Conservation (phyloP, 23 tunicate species). For the Halocynthia roretzi region DNA sequence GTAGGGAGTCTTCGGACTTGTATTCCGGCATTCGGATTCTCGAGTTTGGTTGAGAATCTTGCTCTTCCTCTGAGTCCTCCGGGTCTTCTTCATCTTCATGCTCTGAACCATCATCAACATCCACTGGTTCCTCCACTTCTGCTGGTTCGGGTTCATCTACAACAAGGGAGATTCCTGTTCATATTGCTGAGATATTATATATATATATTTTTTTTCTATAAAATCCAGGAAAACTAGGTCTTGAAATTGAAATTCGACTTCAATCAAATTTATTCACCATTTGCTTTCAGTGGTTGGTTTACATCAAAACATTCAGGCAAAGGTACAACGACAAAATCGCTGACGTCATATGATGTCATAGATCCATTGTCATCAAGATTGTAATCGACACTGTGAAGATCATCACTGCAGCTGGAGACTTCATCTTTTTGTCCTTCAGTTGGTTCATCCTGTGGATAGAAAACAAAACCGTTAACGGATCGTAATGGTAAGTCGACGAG, state of each 20-base stretch:
- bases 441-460: background rate
- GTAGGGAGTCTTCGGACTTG: background rate
- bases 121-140: background rate
- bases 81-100: background rate
- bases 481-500: too few relatives aligned
- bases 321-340: slow-evolving; percentile 80
- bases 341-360: slow-evolving; percentile 19
- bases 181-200: slow-evolving; percentile 8
- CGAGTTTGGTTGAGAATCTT: background rate
- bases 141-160: background rate
- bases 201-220: too few relatives aligned
- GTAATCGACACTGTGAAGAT: slow-evolving; percentile 25
- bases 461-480: too few relatives aligned
- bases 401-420: slow-evolving; percentile 8
- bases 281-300: slow-evolving; percentile 37
- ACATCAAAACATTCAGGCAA: slow-evolving; percentile 80
- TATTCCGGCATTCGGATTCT: background rate
- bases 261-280: slow-evolving; percentile 17
- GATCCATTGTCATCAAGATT: slow-evolving; percentile 7
- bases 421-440: background rate
- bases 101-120: background rate
- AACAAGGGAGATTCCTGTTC: slow-evolving; percentile 1
- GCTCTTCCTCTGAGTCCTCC: background rate
- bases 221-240: too few relatives aligned
- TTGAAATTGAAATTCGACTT: too few relatives aligned